Evolutionary conservation across 2,113 vertebrate species (phyloP).

Genomic region (Megalops atlanticus): DNA sequence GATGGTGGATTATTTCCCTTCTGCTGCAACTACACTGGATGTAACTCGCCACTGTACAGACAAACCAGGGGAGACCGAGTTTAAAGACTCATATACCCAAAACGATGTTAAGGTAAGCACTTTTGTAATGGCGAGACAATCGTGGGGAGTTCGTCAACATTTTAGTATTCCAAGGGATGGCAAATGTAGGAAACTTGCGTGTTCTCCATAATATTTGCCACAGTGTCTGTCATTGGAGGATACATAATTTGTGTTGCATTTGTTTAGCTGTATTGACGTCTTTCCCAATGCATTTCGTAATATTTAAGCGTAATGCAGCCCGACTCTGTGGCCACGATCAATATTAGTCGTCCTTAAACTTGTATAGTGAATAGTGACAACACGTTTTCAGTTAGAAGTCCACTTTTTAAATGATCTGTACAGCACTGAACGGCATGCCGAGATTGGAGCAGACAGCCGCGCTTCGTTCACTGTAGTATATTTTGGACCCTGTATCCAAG

Average conservation of each 20-base stretch:
- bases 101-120: conserved; percentile 70
- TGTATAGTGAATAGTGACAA: not conserved
- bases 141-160: not conserved
- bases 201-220: not conserved
- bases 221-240: not conserved
- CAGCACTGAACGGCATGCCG: no score
- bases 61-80: conserved; percentile 45
- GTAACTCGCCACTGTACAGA: conserved; percentile 50
- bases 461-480: not conserved
- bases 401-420: not conserved
- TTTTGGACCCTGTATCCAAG: not conserved
- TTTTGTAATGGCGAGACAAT: not conserved
- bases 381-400: not conserved
- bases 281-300: not conserved
- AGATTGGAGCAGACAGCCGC: no score
- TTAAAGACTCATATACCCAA: conserved; percentile 47
- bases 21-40: conserved; percentile 63
- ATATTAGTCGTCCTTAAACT: not conserved
- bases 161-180: not conserved
- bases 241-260: not conserved
- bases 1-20: conserved; percentile 59
- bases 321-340: not conserved
- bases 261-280: not conserved
- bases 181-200: not conserved
- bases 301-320: not conserved